Evolutionary conservation across 1,140 invertebrate species (phyloP).

Genomic region (Papilio dardanus): DNA sequence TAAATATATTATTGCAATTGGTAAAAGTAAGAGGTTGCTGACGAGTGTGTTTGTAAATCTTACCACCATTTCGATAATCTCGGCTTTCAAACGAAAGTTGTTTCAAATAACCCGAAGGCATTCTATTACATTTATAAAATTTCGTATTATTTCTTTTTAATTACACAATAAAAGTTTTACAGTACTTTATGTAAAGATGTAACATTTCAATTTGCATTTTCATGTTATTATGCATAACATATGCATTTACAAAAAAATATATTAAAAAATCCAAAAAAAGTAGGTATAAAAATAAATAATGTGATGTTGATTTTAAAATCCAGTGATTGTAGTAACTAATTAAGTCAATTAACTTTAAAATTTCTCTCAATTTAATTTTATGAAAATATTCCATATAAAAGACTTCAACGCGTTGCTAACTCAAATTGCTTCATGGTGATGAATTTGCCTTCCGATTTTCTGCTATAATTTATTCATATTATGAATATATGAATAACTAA

Average conservation of each 20-base stretch:
- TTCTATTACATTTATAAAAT: not conserved
- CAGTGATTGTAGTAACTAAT: not conserved
- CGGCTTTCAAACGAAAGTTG: slow-evolving; percentile 20
- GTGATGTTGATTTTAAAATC: not conserved
- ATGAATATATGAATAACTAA: not conserved
- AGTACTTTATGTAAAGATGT: not conserved
- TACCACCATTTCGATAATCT: slow-evolving; percentile 8
- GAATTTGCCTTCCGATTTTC: not conserved
- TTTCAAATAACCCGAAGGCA: not conserved
- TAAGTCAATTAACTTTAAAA: not conserved
- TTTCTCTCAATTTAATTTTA: not conserved
- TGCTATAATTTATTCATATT: not conserved
- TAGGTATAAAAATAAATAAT: too few relatives aligned
- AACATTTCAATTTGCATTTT: too few relatives aligned
- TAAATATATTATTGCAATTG: not conserved
- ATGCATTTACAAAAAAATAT: too few relatives aligned
- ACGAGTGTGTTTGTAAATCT: not conserved
- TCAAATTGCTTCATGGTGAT: not conserved
- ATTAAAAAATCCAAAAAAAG: too few relatives aligned
- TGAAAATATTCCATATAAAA: slow-evolving; percentile 7
- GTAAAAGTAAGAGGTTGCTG: slow-evolving; percentile 8
- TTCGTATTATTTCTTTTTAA: not conserved
- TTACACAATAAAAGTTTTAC: not conserved
- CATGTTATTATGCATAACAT: too few relatives aligned
- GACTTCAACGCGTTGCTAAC: slow-evolving; percentile 11